These are phyloP conservation scores for Chironomus tepperi DNA, from an alignment of 1,140 invertebrate genomes.

Conservation along the genomic window DNA sequence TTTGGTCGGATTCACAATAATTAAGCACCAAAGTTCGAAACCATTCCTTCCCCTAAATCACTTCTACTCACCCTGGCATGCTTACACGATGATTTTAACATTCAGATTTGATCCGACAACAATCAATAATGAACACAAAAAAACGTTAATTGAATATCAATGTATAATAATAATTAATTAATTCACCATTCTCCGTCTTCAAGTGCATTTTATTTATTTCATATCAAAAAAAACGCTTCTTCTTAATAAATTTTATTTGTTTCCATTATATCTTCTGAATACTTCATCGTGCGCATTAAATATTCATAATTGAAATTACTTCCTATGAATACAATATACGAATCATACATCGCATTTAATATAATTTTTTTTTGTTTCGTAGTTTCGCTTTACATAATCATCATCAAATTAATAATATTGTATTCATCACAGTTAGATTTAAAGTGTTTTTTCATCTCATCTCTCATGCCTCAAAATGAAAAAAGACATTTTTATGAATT, in stretches of 20 bases:
- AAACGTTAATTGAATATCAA: no score
- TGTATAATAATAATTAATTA: no score
- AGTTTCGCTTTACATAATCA: constrained; percentile 13
- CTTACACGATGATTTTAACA: no score
- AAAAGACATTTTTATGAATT: not conserved
- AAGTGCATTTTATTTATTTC: no score
- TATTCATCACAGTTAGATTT: not conserved
- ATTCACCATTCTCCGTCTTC: no score
- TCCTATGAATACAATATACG: not conserved
- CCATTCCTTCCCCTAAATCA: no score
- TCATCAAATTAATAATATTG: constrained; percentile 9
- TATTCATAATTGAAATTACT: not conserved
- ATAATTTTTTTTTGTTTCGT: not conserved
- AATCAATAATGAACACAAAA: no score
- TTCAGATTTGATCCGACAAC: no score
- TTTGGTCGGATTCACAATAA: no score
- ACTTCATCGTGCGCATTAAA: not conserved
- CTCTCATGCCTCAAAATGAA: not conserved
- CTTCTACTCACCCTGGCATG: no score
- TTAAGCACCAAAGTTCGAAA: no score
- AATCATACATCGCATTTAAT: not conserved
- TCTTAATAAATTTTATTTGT: not conserved
- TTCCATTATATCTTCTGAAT: not conserved
- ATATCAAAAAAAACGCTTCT: not conserved
- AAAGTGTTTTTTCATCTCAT: not conserved